Base-by-base conservation (phyloP, 2,797 vertebrate genomes). In the Phoebastria nigripes region DNA sequence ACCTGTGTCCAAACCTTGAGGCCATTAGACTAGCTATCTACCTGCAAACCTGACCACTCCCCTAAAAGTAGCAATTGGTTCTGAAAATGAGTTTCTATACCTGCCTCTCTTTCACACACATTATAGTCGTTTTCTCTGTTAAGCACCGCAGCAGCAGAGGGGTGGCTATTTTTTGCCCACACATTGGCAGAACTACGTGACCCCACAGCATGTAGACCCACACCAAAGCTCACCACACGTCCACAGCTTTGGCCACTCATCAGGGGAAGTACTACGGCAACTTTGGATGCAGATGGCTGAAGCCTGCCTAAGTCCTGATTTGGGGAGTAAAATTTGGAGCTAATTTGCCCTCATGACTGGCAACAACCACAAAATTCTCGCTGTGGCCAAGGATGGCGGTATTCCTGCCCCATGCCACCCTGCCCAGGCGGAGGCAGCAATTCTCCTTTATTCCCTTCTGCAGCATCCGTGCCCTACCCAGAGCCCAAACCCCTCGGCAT, bases 221-320 rank as follows among this genome's bases (percentile, higher is more conserved):
- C 0, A 0, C 28, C 49, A 33, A 79, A 85, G 39, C 18, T 82
- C 66, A 74, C 18, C 21, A 12, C 9, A 16, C 0, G 0, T 21
- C 39, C 71, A 24, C 10, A 7, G 37, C 49, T 82, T 47, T 37
- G 5, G 46, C 9, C 25, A 12, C 52, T 42, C 11, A 29, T 12
- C 44, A 26, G 22, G 29, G 8, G 4, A 66, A 29, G 12, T 26
- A n/a, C 26, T 37, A 66, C 0, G 0, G 17, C 25, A 69, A 1
- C 15, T 71, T 33, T 21, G 63, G 69, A 44, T 1, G 1, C 15
- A 73, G 67, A 47, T 4, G 21, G 25, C n/a, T 15, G 19, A 82
- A 93, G 47, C 15, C 35, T 21, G 3, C 19, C 15, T 0, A 74
- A 81, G 18, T 49, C 52, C 39, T 44, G 15, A 58, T 3, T 15